Conservation (phyloP, 2,113 vertebrate species). For the Charadrius vociferus region DNA sequence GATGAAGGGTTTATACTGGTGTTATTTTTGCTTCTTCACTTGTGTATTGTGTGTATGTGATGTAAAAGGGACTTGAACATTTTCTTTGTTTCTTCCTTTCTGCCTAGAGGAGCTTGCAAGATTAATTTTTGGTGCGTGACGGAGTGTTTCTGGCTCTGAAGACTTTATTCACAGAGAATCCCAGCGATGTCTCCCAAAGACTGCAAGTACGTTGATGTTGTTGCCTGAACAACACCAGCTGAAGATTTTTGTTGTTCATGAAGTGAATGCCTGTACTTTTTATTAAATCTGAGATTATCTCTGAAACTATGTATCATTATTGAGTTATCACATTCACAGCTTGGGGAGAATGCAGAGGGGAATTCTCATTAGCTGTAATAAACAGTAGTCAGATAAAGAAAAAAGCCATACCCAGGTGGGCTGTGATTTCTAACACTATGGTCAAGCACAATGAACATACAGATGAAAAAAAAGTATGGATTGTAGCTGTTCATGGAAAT, state of each 20-base stretch:
- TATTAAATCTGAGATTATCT: background rate
- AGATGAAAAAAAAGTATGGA: background rate
- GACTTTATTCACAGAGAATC: background rate
- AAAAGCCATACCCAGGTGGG: background rate
- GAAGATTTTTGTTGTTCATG: background rate
- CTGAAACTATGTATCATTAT: background rate
- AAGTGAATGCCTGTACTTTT: background rate
- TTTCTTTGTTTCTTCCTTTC: slow-evolving; percentile 32
- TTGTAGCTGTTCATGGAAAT: slow-evolving; percentile 1
- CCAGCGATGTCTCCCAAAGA: background rate
- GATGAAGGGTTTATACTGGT: background rate
- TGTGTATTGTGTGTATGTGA: background rate
- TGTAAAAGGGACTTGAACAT: background rate
- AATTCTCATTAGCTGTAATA: background rate
- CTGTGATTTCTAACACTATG: background rate
- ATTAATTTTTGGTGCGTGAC: background rate
- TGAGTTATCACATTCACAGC: background rate
- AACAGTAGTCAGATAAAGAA: slow-evolving; percentile 1
- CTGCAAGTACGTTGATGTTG: background rate
- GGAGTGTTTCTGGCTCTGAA: background rate
- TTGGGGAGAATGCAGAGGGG: background rate
- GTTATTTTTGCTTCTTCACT: slow-evolving; percentile 21
- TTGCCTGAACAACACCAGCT: background rate
- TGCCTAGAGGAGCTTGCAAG: background rate
- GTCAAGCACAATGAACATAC: background rate